These are phyloP conservation scores for Takifugu flavidus DNA, from an alignment of 2,113 vertebrate species.

Conservation along the genomic window DNA sequence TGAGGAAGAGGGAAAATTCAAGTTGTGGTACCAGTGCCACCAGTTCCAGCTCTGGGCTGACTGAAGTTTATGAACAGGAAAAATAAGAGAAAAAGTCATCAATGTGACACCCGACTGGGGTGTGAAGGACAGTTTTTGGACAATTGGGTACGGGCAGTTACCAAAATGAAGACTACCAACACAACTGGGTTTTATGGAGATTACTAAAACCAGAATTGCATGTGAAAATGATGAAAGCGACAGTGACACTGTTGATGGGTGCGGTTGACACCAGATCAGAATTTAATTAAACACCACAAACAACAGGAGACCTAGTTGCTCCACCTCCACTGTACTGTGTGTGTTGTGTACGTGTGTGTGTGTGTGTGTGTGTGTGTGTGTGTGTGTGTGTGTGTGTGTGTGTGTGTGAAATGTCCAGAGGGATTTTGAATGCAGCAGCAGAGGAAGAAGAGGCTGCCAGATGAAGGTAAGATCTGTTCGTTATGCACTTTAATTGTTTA, in stretches of 20 bases:
- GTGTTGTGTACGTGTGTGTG: not conserved
- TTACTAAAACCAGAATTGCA: no score
- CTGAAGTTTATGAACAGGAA: no score
- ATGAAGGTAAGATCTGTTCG: not conserved
- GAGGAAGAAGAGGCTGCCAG: not conserved
- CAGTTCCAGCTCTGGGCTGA: no score
- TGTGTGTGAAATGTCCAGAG: not conserved
- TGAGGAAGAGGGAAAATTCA: no score
- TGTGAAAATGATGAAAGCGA: not conserved
- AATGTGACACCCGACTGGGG: no score
- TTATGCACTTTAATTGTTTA: no score
- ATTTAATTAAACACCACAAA: constrained; percentile 2
- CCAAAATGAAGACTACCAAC: no score
- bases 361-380: constrained; percentile 2
- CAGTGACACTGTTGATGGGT: not conserved
- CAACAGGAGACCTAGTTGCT: constrained; percentile 5
- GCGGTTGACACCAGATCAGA: not conserved
- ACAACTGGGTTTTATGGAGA: no score
- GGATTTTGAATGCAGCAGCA: not conserved
- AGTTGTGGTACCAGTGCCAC: no score
- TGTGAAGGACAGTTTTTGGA: no score
- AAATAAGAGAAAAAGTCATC: no score
- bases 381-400: constrained; percentile 1
- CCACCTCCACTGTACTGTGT: not conserved
- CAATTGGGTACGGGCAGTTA: no score